A percentile compares a stretch with the other conserved stretches of the same genome.
phyloP scores from a whole-genome alignment of 2,113 vertebrate genomes.

The Ariopsis seemanni region DNA sequence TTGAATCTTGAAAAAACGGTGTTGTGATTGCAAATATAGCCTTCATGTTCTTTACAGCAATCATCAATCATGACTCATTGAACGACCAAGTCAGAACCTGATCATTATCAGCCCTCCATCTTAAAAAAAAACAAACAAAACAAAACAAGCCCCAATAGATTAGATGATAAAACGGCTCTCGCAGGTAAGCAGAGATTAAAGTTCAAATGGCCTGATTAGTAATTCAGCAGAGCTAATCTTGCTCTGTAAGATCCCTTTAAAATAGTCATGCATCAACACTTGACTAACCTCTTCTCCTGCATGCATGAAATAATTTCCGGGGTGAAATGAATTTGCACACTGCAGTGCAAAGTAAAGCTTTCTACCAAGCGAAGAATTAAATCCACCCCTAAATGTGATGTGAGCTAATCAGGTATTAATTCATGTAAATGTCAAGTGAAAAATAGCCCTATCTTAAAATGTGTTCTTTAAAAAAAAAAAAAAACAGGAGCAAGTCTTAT shows the following conservation, averaged over 20 bases:
- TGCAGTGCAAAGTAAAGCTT: constrained; percentile 38
- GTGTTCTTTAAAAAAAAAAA: constrained; percentile 21
- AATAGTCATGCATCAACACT: constrained; percentile 49
- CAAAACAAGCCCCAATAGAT: constrained; percentile 44
- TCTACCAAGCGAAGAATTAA: constrained; percentile 50
- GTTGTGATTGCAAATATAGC: constrained; percentile 59
- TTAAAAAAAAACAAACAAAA: constrained; percentile 57
- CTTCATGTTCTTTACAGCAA: constrained; percentile 41
- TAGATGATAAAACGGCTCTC: constrained; percentile 57
- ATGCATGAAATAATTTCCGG: not conserved
- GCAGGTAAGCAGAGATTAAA: constrained; percentile 65
- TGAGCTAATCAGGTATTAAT: constrained; percentile 60
- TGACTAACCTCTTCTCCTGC: not conserved
- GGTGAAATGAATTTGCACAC: constrained; percentile 19
- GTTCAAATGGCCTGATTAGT: constrained; percentile 60
- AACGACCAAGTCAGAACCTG: constrained; percentile 38
- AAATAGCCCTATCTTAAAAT: constrained; percentile 57
- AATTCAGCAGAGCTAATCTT: constrained; percentile 65
- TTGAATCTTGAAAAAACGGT: not conserved
- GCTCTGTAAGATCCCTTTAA: constrained; percentile 51
- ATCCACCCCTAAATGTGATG: constrained; percentile 48
- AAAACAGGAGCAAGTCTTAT: constrained; percentile 64
- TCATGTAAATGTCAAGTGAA: constrained; percentile 63
- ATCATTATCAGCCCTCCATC: constrained; percentile 64
- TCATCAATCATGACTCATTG: not conserved